Base-by-base conservation (phyloP, 2,797 vertebrate genomes). In the Lindbergichthys nudifrons region DNA sequence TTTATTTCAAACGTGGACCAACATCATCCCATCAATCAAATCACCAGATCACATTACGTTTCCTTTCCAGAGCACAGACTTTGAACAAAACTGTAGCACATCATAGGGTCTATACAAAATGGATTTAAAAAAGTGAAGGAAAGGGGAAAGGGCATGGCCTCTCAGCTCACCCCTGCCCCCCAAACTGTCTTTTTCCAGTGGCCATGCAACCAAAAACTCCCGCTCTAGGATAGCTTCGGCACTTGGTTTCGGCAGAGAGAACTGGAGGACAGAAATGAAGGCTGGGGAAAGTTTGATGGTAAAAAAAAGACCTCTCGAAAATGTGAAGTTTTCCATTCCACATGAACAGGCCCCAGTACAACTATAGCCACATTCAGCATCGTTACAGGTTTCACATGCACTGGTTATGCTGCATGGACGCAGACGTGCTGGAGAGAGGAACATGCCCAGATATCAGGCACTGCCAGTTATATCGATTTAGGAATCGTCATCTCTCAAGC, bases 1-100 rank as follows among this genome's bases (percentile, higher is more conserved):
- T 93, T 92, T 94, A 92, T 93, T 93, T 89, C 83, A 90, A 88
- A 89, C 61, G 70, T 79, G 61, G 77, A 82, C 77, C 43, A 64
- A 80, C 45, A 41, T 80, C 77, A 80, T 68, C 69, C 51, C 50
- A 54, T 13, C 51, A 60, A 57, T 51, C 51, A 80, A 64, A 57
- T 56, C 5, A 70, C 54, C 45, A 47, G 43, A 63, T 61, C 54
- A 59, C 15, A 48, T 70, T 23, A 61, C 43, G 54, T 64, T 72
- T 83, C 65, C 62, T 76, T 75, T 71, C 51, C 68, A 62, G 65
- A 85, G 43, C 65, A 63, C 66, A 58, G 48, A 75, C 74, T 71
- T 77, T 65, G 67, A 89, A 81, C 60, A 87, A 69, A 87, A 79
- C 81, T 86, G 81, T 82, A 86, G 61, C 81, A 61, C 83, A 63